Evolutionary conservation across 2,888 invertebrate genomes (phyloP), one percentile per base, ranked within the genome.

Genomic region (Apodemia zela): DNA sequence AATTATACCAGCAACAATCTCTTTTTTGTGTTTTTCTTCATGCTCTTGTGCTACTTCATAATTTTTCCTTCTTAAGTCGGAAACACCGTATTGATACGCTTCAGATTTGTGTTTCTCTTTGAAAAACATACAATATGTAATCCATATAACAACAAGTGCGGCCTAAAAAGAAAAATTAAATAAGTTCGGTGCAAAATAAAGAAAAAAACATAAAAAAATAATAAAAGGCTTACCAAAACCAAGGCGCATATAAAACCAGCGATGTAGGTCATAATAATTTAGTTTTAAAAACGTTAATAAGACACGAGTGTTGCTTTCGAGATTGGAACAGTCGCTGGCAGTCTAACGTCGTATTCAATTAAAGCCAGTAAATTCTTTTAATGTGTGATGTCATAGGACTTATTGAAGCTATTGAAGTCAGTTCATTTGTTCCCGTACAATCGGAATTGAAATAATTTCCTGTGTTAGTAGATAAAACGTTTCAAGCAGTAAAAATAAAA

Each of bases 51-150:
- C 75, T 7, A 85, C 64, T 60, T 83, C 69, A 29, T 76, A 67
- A 67, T 85, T 85, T 63, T 72, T 81, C 13, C 75, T 76, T 60
- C 81, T 73, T 18, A 89, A 63, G 68, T 90, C 89, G 0, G 81
- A 71, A 68, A 91, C 85, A 25, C 80, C 78, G 69, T 82, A 82
- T 25, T 89, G 89, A 64, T 78, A 77, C 18, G 62, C 67, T 64
- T 87, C 86, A 0, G 86, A 81, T 66, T 84, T 89, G 69, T 86
- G 87, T 29, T 82, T 77, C 66, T 91, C 90, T 63, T 81, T 81
- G 65, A 82, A 74, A 70, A 91, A 91, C 89, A 91, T 86, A 71
- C 88, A 89, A 73, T 85, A 90, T 5, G 85, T 79, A 74, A 91
- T 84, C 87, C 87, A 90, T 47, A 73, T 73, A 33, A 88, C 64